phyloP scores from a whole-genome alignment of 2,797 vertebrate genomes.

The Xenops minutus region DNA sequence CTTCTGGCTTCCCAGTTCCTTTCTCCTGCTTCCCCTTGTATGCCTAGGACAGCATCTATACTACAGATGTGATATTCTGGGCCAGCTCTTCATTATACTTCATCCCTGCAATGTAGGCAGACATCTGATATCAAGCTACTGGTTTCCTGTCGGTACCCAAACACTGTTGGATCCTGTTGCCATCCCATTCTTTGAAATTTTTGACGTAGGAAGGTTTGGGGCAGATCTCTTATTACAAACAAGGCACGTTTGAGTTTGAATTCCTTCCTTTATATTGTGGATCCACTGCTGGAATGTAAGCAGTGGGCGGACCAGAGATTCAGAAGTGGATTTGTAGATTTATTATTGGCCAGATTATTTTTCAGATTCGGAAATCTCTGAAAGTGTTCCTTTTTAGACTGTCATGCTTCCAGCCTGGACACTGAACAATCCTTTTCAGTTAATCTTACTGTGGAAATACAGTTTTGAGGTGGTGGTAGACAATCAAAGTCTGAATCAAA shows the following conservation, averaged over 20 bases:
- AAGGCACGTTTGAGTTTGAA: neutral
- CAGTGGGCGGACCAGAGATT: neutral
- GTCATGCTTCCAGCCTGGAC: neutral
- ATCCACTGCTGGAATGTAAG: neutral
- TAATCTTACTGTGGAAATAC: neutral
- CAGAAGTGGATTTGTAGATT: neutral
- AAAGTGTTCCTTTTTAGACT: neutral
- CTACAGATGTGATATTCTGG: accelerated
- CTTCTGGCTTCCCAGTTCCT: neutral
- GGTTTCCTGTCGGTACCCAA: neutral
- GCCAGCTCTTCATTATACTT: neutral
- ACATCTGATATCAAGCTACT: neutral
- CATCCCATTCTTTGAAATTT: neutral
- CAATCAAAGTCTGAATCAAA: neutral
- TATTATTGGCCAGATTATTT: neutral
- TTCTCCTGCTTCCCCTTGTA: neutral
- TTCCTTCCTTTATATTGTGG: neutral
- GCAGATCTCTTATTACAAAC: neutral
- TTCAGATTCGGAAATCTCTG: neutral
- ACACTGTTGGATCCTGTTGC: neutral
- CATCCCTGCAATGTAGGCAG: neutral
- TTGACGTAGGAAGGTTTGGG: neutral
- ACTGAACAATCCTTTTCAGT: neutral
- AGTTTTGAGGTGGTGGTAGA: neutral
- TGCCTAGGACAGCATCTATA: neutral